phyloP scores from a whole-genome alignment of 2,888 invertebrate species.

The Timandra comae region DNA sequence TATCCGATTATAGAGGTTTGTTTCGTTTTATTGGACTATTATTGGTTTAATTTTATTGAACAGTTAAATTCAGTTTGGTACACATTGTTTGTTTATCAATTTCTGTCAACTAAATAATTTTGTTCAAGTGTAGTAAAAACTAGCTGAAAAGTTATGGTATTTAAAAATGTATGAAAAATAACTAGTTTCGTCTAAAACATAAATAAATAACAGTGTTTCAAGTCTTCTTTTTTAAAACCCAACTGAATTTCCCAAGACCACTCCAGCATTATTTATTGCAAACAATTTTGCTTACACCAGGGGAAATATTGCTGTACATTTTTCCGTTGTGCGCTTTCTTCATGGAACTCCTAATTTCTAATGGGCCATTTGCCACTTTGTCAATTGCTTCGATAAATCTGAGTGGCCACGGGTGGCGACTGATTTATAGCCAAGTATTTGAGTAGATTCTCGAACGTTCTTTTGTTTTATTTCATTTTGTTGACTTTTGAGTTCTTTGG shows the following conservation, averaged over 20 bases:
- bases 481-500: slow-evolving; percentile 5
- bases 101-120: too few species aligned
- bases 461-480: slow-evolving; percentile 51
- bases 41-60: slow-evolving; percentile 25
- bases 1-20: slow-evolving; percentile 47
- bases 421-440: slow-evolving; percentile 64
- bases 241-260: slow-evolving; percentile 28
- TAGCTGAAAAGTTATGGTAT: too few species aligned
- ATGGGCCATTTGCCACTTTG: slow-evolving; percentile 77
- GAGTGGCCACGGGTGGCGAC: slow-evolving; percentile 41
- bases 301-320: slow-evolving; percentile 69
- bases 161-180: too few species aligned
- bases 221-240: slow-evolving; percentile 20
- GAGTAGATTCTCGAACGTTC: slow-evolving; percentile 61
- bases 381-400: slow-evolving; percentile 77
- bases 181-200: too few species aligned
- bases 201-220: slow-evolving; percentile 6
- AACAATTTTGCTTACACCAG: slow-evolving; percentile 65
- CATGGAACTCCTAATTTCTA: slow-evolving; percentile 72
- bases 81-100: slow-evolving; percentile 9
- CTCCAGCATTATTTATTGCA: slow-evolving; percentile 62
- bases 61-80: too few species aligned
- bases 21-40: slow-evolving; percentile 40
- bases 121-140: too few species aligned
- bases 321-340: slow-evolving; percentile 51